Evolutionary conservation across 2,113 vertebrate genomes (phyloP).

Genomic region (Vidua chalybeata): DNA sequence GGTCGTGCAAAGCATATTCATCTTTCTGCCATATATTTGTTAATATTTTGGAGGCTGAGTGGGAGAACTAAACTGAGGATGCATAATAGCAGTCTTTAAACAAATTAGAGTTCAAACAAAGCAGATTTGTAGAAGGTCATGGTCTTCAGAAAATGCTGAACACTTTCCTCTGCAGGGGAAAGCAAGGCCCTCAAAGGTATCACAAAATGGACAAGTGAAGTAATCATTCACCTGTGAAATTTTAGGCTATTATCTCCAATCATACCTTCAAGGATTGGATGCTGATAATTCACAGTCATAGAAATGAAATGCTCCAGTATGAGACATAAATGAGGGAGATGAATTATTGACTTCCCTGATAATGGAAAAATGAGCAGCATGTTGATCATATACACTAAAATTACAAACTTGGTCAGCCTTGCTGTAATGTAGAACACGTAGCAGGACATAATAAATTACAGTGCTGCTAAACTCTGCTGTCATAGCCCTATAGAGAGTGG

Average conservation of each 20-base stretch:
- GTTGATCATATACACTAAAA: slow-evolving; percentile 34
- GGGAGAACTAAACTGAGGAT: background rate
- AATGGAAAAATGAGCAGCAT: slow-evolving; percentile 31
- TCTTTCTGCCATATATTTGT: background rate
- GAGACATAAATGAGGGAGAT: slow-evolving; percentile 14
- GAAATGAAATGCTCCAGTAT: slow-evolving; percentile 10
- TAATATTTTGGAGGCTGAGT: background rate
- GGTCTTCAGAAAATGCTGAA: background rate
- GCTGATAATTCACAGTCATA: slow-evolving; percentile 49
- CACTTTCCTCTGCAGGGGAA: background rate
- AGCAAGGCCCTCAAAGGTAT: background rate
- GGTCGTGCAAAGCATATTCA: background rate
- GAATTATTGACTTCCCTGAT: slow-evolving; percentile 31
- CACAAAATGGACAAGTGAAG: background rate
- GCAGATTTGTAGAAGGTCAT: background rate
- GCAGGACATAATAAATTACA: slow-evolving; percentile 22
- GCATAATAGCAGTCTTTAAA: background rate
- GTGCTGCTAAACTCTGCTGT: slow-evolving; percentile 4
- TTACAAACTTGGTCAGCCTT: slow-evolving; percentile 16
- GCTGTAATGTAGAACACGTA: background rate
- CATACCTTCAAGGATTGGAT: slow-evolving; percentile 34
- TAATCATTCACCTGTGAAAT: slow-evolving; percentile 39
- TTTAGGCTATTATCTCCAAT: slow-evolving; percentile 34
- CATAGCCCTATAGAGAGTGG: background rate
- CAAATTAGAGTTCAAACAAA: background rate